phyloP scores from a whole-genome alignment of 2,888 invertebrate genomes.

The Minunthozetes semirufus region DNA sequence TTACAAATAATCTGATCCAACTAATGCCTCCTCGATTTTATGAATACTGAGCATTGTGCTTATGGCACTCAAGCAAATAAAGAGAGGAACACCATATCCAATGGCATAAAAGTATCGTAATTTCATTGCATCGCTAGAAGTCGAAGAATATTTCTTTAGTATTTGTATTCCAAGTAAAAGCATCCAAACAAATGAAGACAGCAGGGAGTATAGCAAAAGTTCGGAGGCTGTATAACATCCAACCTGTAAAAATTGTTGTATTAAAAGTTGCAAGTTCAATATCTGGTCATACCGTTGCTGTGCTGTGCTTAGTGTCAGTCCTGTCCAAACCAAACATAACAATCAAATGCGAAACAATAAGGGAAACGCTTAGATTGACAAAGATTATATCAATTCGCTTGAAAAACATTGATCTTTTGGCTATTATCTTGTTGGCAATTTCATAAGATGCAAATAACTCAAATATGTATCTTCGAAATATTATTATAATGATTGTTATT shows the following conservation, averaged over 20 bases:
- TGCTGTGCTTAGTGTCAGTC: not conserved
- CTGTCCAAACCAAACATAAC: conserved; percentile 30
- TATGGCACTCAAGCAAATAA: not conserved
- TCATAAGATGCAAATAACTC: not conserved
- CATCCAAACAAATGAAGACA: not conserved
- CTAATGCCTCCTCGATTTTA: not conserved
- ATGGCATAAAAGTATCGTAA: not conserved
- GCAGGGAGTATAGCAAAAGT: not conserved
- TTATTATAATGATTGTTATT: conserved; percentile 9
- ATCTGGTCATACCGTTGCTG: not conserved
- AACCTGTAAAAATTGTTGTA: not conserved
- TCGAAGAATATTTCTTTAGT: too few species aligned
- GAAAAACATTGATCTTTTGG: not conserved
- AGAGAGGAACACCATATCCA: not conserved
- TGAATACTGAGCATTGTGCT: not conserved
- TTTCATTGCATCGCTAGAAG: too few species aligned
- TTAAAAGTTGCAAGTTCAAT: not conserved
- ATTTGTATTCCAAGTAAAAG: not conserved
- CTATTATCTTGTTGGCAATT: conserved; percentile 24
- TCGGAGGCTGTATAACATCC: not conserved
- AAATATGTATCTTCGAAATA: conserved; percentile 36
- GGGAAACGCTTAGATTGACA: conserved; percentile 31
- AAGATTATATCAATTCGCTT: conserved; percentile 11
- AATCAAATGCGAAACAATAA: conserved; percentile 37
- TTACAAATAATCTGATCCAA: not conserved